phyloP scores from a whole-genome alignment of 2,797 vertebrate genomes.

The Chelon auratus region DNA sequence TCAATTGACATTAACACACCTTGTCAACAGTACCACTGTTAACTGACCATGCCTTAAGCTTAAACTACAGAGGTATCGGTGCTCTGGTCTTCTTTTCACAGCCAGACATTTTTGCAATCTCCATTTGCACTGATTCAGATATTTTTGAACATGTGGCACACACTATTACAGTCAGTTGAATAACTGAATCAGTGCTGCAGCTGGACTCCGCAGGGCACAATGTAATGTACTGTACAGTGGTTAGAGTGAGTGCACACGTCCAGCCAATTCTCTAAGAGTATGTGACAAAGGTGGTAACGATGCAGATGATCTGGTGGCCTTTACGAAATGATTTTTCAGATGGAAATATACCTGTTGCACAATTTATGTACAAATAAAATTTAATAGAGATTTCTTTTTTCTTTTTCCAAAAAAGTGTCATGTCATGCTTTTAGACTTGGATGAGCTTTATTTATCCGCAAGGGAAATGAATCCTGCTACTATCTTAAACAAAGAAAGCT shows the following conservation, averaged over 20 bases:
- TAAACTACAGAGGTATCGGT: constrained; percentile 76
- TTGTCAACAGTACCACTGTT: constrained; percentile 64
- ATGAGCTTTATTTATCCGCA: too few relatives aligned
- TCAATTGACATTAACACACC: constrained; percentile 35
- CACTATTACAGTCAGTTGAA: constrained; percentile 72
- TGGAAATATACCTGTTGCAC: constrained; percentile 82
- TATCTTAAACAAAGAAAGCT: too few relatives aligned
- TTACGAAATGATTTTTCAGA: constrained; percentile 79
- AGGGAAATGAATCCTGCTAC: not conserved
- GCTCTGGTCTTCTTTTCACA: constrained; percentile 71
- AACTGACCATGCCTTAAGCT: constrained; percentile 78
- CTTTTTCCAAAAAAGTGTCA: constrained; percentile 62
- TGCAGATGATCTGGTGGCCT: constrained; percentile 76
- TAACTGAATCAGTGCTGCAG: constrained; percentile 73
- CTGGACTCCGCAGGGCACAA: constrained; percentile 81
- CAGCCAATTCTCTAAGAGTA: constrained; percentile 65
- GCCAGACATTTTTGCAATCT: constrained; percentile 68
- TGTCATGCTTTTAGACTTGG: constrained; percentile 24
- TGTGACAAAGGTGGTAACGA: constrained; percentile 60
- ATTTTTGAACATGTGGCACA: constrained; percentile 68
- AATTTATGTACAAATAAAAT: constrained; percentile 89
- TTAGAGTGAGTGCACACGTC: constrained; percentile 65
- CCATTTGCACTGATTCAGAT: constrained; percentile 76
- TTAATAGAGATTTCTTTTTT: constrained; percentile 80
- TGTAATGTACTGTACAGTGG: constrained; percentile 74